Evolutionary conservation across 1,140 invertebrate genomes (phyloP).

Genomic region (Drosophila lowei): DNA sequence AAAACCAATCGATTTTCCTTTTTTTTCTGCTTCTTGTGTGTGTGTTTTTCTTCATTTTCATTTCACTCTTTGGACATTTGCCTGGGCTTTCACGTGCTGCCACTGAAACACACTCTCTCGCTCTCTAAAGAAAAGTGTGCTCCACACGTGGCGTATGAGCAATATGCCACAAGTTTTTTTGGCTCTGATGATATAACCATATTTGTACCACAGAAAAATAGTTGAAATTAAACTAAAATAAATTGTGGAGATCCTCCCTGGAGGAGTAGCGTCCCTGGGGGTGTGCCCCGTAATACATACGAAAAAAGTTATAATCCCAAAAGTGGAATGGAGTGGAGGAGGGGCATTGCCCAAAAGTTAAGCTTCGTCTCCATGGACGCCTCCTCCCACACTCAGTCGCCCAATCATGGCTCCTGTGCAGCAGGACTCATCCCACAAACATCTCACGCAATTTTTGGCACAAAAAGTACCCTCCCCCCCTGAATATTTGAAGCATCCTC

Average conservation of each 20-base stretch:
- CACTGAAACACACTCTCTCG: slow-evolving; percentile 16
- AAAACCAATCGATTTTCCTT: slow-evolving; percentile 78
- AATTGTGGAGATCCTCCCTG: no score
- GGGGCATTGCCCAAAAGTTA: no score
- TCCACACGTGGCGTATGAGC: slow-evolving; percentile 55
- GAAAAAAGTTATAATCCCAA: no score
- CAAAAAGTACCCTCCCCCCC: neutral
- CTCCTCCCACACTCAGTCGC: no score
- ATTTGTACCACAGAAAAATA: neutral
- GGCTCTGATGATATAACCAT: no score
- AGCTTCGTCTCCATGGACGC: no score
- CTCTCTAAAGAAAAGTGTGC: slow-evolving; percentile 14
- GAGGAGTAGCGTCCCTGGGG: no score
- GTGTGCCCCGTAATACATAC: no score
- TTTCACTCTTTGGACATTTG: slow-evolving; percentile 12
- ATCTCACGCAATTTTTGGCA: slow-evolving; percentile 18
- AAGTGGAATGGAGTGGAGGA: no score
- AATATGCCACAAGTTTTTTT: slow-evolving; percentile 4
- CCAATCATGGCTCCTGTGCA: no score
- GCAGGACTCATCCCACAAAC: neutral
- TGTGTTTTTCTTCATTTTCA: slow-evolving; percentile 9
- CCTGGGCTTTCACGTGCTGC: slow-evolving; percentile 47
- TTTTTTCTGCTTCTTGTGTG: slow-evolving; percentile 23
- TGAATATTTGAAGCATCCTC: neutral
- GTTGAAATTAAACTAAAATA: neutral